Evolutionary conservation across 2,113 vertebrate species (phyloP).

Genomic region (Laterallus jamaicensis): DNA sequence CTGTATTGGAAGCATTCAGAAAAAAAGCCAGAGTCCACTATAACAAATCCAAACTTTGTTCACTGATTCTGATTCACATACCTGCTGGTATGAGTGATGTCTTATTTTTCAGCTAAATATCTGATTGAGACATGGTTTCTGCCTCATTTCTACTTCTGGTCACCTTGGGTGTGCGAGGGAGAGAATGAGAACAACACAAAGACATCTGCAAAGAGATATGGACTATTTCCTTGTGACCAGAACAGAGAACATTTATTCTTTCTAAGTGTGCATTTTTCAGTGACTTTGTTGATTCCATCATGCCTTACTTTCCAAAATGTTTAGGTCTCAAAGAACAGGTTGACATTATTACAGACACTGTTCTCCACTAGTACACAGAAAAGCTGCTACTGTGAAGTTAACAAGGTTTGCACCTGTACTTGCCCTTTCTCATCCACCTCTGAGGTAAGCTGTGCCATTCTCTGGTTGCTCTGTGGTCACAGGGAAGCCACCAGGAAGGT

Average conservation of each 20-base stretch:
- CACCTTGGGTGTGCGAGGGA: background rate
- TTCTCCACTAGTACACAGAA: background rate
- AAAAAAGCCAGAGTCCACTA: background rate
- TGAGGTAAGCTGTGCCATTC: background rate
- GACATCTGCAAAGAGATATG: background rate
- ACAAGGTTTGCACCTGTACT: background rate
- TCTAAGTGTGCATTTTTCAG: background rate
- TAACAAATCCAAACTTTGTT: background rate
- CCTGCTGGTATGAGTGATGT: background rate
- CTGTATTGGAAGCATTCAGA: background rate
- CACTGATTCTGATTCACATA: background rate
- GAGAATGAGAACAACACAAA: background rate
- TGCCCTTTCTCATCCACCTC: background rate
- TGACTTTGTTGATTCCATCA: background rate
- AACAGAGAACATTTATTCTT: background rate
- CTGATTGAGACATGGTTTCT: background rate
- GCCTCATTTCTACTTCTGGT: background rate
- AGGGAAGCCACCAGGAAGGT: background rate
- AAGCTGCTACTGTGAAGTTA: background rate
- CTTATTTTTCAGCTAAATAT: background rate
- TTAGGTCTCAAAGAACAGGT: background rate
- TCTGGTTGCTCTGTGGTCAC: background rate
- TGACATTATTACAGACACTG: background rate
- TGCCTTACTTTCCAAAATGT: background rate
- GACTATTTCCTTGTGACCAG: background rate